Evolutionary conservation across 2,797 vertebrate genomes (phyloP), one percentile per base, ranked within the genome.

Genomic region (Strix occidentalis): DNA sequence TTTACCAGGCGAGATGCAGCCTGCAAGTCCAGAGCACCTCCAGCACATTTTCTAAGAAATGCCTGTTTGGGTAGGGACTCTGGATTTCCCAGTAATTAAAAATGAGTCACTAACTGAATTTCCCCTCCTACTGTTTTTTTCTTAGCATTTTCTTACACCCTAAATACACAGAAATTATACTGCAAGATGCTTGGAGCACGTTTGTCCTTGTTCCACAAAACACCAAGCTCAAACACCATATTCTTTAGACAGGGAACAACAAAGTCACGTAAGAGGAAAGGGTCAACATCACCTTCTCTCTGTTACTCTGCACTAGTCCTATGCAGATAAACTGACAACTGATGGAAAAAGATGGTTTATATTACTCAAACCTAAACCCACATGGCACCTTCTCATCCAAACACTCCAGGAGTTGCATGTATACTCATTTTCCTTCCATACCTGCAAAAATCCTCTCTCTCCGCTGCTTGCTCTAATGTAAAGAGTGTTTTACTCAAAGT

Each of bases 1-100:
- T 89, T 92, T 89, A 65, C n/a, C 69, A 87, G 61, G 61, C 4
- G 0, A 94, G 79, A 93, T 71, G 35, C 45, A 92, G 84, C 71
- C 65, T 77, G 24, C 9, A 57, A 91, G 70, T 69, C 69, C 87
- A 95, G 70, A 77, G 68, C 25, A 64, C 64, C 81, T 84, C 77
- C 53, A 94, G 66, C 31, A 66, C 16, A 57, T 84, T 89, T 88
- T 83, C 66, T 78, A 69, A 95, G 87, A 83, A 93, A 82, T 68
- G 57, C 31, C 46, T 74, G 63, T 69, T 95, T 88, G 94, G 69
- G 84, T 89, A 93, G 83, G 57, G 61, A 81, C 43, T 81, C 75
- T 65, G 64, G 65, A 71, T 91, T 95, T 81, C 77, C 86, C 74
- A 91, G 51, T 69, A 90, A 93, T 91, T 96, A 94, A 89, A 87